These are phyloP conservation scores for Drosophila subsilvestris DNA, from an alignment of 2,888 invertebrate genomes.

Conservation along the genomic window DNA sequence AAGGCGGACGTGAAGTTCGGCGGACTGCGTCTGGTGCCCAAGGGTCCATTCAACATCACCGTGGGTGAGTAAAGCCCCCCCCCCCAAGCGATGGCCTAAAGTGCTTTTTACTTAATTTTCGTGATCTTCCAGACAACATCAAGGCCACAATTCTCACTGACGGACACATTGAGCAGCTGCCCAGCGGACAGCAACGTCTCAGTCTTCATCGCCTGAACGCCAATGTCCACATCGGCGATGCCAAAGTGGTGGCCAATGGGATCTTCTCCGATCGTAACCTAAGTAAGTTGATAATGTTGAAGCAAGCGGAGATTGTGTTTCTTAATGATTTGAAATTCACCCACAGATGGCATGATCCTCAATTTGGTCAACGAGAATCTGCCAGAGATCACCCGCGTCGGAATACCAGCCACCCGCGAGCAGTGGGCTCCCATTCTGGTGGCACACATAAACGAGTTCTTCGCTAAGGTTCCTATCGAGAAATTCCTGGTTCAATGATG, in stretches of 20 bases:
- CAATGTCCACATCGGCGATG: constrained; percentile 77
- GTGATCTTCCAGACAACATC: constrained; percentile 68
- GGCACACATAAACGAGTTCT: constrained; percentile 81
- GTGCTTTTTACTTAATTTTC: not conserved
- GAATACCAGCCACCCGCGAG: constrained; percentile 84
- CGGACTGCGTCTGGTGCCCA: constrained; percentile 86
- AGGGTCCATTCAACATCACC: constrained; percentile 86
- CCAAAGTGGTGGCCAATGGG: constrained; percentile 80
- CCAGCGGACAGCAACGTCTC: constrained; percentile 67
- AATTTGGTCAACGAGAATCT: constrained; percentile 86
- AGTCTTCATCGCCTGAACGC: constrained; percentile 80
- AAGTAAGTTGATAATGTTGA: constrained; percentile 64
- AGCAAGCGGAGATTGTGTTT: not conserved
- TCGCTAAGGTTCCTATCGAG: constrained; percentile 82
- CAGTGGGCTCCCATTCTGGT: constrained; percentile 83
- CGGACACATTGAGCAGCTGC: constrained; percentile 72
- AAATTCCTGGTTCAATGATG: constrained; percentile 76
- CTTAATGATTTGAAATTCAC: not conserved
- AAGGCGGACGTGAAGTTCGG: constrained; percentile 88
- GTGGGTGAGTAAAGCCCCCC: constrained; percentile 85
- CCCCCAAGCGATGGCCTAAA: not conserved
- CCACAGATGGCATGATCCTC: constrained; percentile 81
- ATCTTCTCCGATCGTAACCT: constrained; percentile 82
- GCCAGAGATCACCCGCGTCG: constrained; percentile 85
- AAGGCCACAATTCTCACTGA: constrained; percentile 79